These are phyloP conservation scores for Toxonevra muliebris DNA, from an alignment of 2,888 invertebrate genomes.

Conservation along the genomic window DNA sequence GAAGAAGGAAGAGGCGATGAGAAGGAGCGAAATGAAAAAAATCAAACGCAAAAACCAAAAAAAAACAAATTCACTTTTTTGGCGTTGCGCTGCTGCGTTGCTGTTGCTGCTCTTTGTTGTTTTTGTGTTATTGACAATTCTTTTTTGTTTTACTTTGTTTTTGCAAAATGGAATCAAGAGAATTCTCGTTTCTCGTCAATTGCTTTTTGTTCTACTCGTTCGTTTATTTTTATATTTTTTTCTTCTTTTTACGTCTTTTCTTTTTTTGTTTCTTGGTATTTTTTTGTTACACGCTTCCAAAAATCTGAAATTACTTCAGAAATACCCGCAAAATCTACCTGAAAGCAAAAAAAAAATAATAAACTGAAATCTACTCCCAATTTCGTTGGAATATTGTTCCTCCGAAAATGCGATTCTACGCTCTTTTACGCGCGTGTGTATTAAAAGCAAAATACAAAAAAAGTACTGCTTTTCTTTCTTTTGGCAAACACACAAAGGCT, in stretches of 20 bases:
- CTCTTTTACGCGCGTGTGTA: too few relatives aligned
- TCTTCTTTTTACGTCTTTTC: background rate
- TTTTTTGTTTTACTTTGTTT: conserved; percentile 31
- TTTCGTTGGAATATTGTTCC: background rate
- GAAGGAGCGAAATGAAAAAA: conserved; percentile 37
- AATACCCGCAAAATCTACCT: conserved; percentile 27
- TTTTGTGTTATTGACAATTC: background rate
- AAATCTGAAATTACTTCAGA: background rate
- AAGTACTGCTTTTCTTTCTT: too few relatives aligned
- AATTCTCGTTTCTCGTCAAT: too few relatives aligned
- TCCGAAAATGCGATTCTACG: too few relatives aligned
- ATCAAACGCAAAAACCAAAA: conserved; percentile 39
- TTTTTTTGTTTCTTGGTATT: background rate
- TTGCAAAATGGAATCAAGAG: background rate
- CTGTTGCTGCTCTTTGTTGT: conserved; percentile 19
- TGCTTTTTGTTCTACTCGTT: too few relatives aligned
- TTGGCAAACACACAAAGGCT: too few relatives aligned
- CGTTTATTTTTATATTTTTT: background rate
- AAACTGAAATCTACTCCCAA: conserved; percentile 23
- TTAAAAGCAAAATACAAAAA: too few relatives aligned
- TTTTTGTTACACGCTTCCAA: background rate
- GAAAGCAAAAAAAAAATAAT: conserved; percentile 37
- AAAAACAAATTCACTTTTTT: conserved; percentile 39
- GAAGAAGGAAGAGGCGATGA: conserved; percentile 36
- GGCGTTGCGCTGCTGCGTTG: conserved; percentile 23